Percentiles rank a stretch among this genome's conserved stretches.
These are phyloP conservation scores for Acleris laterana DNA, from an alignment of 2,888 invertebrate genomes.

Conservation along the genomic window DNA sequence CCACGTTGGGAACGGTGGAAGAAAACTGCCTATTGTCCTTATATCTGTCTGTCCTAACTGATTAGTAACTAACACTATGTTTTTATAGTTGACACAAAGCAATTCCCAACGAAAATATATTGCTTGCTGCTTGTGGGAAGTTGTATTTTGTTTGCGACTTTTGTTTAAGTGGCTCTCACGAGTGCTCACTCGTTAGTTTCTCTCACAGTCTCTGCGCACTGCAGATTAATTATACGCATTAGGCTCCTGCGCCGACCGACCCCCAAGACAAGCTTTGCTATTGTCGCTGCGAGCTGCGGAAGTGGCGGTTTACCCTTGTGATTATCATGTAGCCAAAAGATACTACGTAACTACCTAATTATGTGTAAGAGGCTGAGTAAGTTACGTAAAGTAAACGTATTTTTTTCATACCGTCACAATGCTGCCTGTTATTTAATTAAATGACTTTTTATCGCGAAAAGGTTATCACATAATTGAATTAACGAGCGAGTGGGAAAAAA, in stretches of 20 bases:
- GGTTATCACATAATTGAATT: conserved; percentile 10
- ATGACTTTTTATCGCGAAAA: conserved; percentile 4
- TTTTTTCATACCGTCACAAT: no score
- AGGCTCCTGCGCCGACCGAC: conserved; percentile 52
- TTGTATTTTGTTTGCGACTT: conserved; percentile 65
- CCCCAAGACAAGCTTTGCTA: conserved; percentile 49
- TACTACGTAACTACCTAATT: neutral
- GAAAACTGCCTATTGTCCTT: conserved; percentile 71
- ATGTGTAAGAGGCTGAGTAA: neutral
- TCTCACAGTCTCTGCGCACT: conserved; percentile 67
- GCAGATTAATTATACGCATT: conserved; percentile 68
- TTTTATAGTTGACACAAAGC: conserved; percentile 72
- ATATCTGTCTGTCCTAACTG: conserved; percentile 66
- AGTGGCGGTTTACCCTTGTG: conserved; percentile 44
- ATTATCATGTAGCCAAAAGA: conserved; percentile 34
- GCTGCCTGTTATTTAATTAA: no score
- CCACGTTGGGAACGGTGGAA: conserved; percentile 60
- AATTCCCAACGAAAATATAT: conserved; percentile 64
- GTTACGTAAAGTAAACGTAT: neutral
- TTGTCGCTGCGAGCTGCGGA: conserved; percentile 54
- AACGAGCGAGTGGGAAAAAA: neutral
- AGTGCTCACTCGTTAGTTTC: conserved; percentile 54
- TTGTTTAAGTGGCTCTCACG: conserved; percentile 73
- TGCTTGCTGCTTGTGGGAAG: conserved; percentile 68
- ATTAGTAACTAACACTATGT: conserved; percentile 71